Evolutionary conservation across 2,113 vertebrate species (phyloP).

Genomic region (Alouatta palliata): DNA sequence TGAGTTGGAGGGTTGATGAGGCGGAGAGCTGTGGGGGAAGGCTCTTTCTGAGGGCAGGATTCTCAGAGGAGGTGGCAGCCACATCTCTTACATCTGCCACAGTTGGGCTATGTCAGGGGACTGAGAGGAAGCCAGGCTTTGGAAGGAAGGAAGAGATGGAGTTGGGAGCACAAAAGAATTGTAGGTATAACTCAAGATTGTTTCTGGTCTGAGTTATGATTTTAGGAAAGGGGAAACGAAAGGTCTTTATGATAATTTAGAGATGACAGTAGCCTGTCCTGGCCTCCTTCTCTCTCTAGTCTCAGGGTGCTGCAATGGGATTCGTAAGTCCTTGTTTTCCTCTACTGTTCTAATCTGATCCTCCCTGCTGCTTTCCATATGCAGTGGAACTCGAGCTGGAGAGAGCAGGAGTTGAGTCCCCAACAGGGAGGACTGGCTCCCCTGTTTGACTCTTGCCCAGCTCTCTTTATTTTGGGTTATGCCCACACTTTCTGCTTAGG

Average conservation of each 20-base stretch:
- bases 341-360: not conserved
- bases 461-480: not conserved
- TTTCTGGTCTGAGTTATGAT: not conserved
- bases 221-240: not conserved
- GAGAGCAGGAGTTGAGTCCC: not conserved
- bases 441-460: not conserved
- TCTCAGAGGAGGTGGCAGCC: conserved; percentile 19
- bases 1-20: conserved; percentile 78
- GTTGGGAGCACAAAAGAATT: not conserved
- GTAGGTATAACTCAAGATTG: not conserved
- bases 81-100: not conserved
- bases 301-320: not conserved
- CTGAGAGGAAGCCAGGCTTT: not conserved
- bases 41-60: not conserved
- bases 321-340: not conserved
- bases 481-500: not conserved
- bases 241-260: not conserved
- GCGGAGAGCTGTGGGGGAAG: conserved; percentile 29
- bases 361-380: not conserved
- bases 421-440: not conserved
- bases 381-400: not conserved
- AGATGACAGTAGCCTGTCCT: not conserved
- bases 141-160: not conserved
- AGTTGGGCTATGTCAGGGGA: not conserved
- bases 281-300: not conserved